A percentile compares a stretch with the other conserved stretches of the same genome.
Evolutionary conservation across 2,888 invertebrate genomes (phyloP).

Genomic region (Yponomeuta cagnagella): DNA sequence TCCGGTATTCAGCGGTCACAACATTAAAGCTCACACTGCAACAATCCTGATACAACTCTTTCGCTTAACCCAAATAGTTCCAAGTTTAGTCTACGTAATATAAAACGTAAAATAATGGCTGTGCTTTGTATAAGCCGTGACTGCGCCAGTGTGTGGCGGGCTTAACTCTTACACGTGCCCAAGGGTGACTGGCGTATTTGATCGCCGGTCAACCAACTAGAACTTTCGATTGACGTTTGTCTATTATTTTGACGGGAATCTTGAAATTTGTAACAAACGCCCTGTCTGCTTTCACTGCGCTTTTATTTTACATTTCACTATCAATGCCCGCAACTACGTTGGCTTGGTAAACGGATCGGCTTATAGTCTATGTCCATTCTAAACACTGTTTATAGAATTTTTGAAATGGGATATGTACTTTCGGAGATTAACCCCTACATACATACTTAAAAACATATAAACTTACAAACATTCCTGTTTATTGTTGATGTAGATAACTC

Average conservation of each 20-base stretch:
- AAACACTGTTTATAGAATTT: too few relatives aligned
- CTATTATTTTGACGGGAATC: neutral
- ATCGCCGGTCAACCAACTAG: neutral
- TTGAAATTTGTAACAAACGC: neutral
- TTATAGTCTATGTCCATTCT: too few relatives aligned
- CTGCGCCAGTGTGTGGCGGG: too few relatives aligned
- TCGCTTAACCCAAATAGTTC: neutral
- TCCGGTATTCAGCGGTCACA: too few relatives aligned
- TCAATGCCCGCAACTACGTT: neutral
- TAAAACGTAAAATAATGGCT: too few relatives aligned
- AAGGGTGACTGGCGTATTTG: neutral
- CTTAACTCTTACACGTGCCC: neutral
- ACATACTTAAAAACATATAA: too few relatives aligned
- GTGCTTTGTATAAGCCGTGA: too few relatives aligned
- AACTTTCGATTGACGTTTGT: neutral
- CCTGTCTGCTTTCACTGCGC: neutral
- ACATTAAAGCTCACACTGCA: neutral
- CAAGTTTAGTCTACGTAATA: neutral
- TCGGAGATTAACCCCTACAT: too few relatives aligned
- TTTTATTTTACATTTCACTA: neutral
- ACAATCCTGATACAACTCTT: neutral
- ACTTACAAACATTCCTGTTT: too few relatives aligned
- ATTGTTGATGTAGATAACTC: too few relatives aligned
- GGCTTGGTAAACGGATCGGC: too few relatives aligned
- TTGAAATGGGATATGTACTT: too few relatives aligned